These are phyloP conservation scores for Pseudorasbora parva DNA, from an alignment of 2,113 vertebrate species.

Conservation along the genomic window DNA sequence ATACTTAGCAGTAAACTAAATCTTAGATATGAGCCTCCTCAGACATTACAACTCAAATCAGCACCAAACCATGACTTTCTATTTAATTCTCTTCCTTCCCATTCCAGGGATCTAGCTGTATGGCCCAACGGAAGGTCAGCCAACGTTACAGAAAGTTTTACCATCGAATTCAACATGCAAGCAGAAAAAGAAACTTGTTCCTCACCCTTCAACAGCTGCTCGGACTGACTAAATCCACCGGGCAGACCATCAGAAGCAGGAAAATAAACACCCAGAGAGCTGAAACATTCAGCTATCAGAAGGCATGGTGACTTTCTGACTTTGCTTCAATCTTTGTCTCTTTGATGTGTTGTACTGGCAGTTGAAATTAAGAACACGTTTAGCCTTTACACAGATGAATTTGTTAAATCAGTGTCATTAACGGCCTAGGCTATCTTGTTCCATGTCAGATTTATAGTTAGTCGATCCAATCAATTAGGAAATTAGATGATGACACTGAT, in stretches of 20 bases:
- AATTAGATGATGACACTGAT: not conserved
- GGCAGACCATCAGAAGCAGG: not conserved
- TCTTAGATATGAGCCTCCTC: too few relatives aligned
- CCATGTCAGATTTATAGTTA: not conserved
- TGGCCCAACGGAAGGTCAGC: not conserved
- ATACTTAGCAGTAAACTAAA: too few relatives aligned
- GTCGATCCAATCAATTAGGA: too few relatives aligned
- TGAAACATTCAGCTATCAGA: not conserved
- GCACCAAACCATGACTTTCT: constrained; percentile 2
- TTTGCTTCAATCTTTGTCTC: not conserved
- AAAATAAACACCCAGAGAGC: constrained; percentile 36
- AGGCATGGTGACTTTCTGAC: not conserved
- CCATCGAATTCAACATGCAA: not conserved
- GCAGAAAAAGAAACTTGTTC: not conserved
- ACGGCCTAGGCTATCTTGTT: not conserved
- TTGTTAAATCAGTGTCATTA: not conserved
- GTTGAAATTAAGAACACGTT: not conserved
- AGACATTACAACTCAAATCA: not conserved
- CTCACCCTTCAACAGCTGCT: not conserved
- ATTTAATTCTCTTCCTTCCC: not conserved
- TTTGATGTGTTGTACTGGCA: constrained; percentile 17
- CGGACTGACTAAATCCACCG: not conserved
- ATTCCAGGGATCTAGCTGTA: not conserved
- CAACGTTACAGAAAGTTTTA: not conserved
- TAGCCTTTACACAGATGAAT: not conserved